These are phyloP conservation scores for Alectura lathami DNA, from an alignment of 2,113 vertebrate species.

Conservation along the genomic window DNA sequence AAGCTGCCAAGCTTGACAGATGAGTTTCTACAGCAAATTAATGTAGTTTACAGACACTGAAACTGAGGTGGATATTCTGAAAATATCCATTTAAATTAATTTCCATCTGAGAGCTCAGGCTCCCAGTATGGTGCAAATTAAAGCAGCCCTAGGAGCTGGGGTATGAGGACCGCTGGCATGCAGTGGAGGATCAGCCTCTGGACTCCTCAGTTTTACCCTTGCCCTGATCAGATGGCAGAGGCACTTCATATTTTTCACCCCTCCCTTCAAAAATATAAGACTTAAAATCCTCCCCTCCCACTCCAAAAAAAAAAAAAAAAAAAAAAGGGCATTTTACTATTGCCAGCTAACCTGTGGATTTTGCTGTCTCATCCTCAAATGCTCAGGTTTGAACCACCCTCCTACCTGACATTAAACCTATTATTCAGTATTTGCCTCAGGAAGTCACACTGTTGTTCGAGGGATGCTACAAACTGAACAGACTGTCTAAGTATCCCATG, in stretches of 20 bases:
- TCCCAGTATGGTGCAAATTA: not conserved
- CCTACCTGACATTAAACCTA: not conserved
- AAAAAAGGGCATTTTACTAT: not conserved
- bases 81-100: not conserved
- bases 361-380: not conserved
- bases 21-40: not conserved
- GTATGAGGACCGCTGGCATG: not conserved
- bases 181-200: not conserved
- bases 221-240: not conserved
- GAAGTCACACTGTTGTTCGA: not conserved
- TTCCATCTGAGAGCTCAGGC: not conserved
- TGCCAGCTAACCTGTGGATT: not conserved
- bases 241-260: not conserved
- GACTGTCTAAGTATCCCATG: not conserved
- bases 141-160: not conserved
- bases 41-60: not conserved
- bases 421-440: not conserved
- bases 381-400: not conserved
- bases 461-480: not conserved
- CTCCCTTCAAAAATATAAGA: not conserved
- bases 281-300: too few species aligned
- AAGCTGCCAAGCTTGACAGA: not conserved
- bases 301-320: not conserved
- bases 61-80: not conserved
- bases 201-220: not conserved